Evolutionary conservation across 2,113 vertebrate genomes (phyloP).

Genomic region (Ia io): DNA sequence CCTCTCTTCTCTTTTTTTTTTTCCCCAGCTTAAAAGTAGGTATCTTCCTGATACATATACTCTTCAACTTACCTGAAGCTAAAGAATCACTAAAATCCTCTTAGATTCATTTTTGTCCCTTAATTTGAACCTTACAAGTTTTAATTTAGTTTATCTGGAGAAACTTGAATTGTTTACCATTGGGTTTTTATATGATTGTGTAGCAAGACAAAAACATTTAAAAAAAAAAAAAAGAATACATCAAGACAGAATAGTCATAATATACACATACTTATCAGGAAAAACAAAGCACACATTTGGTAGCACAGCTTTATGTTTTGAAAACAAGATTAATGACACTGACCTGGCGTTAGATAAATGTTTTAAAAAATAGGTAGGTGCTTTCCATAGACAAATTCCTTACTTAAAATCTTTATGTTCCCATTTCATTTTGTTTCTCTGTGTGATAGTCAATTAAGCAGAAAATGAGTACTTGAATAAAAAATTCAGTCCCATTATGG

Average conservation of each 20-base stretch:
- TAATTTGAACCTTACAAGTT: slow-evolving; percentile 11
- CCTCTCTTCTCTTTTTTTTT: neutral
- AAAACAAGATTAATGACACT: slow-evolving; percentile 28
- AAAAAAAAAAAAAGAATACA: neutral
- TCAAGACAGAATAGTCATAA: slow-evolving; percentile 18
- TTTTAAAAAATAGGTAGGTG: neutral
- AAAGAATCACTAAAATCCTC: neutral
- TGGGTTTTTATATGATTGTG: neutral
- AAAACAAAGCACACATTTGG: neutral
- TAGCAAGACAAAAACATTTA: neutral
- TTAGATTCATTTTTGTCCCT: neutral
- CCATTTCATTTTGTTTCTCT: slow-evolving; percentile 8
- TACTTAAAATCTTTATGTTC: slow-evolving; percentile 17
- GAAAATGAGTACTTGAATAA: neutral
- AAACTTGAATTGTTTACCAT: neutral
- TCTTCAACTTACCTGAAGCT: slow-evolving; percentile 19
- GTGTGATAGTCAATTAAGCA: neutral
- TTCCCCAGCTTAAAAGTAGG: neutral
- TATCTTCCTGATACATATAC: neutral
- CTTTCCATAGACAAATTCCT: neutral
- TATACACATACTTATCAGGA: neutral
- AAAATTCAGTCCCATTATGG: neutral
- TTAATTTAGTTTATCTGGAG: slow-evolving; percentile 2
- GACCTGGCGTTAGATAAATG: neutral
- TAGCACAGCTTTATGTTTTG: neutral